phyloP scores from a whole-genome alignment of 2,888 invertebrate species.

The Synanthedon andrenaeformis region DNA sequence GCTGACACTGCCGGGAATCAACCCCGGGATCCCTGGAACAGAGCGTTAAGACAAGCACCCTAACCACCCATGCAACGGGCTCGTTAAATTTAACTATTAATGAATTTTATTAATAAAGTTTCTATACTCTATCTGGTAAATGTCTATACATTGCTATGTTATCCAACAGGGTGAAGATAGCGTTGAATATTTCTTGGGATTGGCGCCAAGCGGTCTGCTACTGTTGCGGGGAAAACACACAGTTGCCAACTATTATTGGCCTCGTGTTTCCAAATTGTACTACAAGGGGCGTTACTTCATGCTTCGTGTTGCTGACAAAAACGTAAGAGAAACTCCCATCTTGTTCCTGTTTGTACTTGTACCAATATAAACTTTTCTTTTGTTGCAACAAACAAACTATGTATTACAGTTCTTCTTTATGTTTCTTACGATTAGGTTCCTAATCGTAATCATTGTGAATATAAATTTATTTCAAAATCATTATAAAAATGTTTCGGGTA shows the following conservation, averaged over 20 bases:
- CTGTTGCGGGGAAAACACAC: slow-evolving; percentile 95
- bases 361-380: too few relatives aligned
- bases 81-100: neutral
- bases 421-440: too few relatives aligned
- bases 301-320: slow-evolving; percentile 95
- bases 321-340: slow-evolving; percentile 73
- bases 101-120: neutral
- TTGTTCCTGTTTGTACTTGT: neutral
- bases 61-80: too few relatives aligned
- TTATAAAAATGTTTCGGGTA: too few relatives aligned
- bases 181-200: slow-evolving; percentile 94
- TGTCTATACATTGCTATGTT: slow-evolving; percentile 3
- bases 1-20: too few relatives aligned
- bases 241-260: slow-evolving; percentile 98
- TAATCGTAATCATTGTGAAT: too few relatives aligned
- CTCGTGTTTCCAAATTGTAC: slow-evolving; percentile 95
- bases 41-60: too few relatives aligned
- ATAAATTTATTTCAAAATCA: too few relatives aligned
- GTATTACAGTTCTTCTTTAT: too few relatives aligned
- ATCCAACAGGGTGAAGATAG: slow-evolving; percentile 89
- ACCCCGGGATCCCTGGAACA: too few relatives aligned
- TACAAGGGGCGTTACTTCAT: slow-evolving; percentile 97
- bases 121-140: neutral
- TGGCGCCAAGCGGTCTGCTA: slow-evolving; percentile 96
- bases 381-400: too few relatives aligned